phyloP scores from a whole-genome alignment of 2,113 vertebrate genomes.

The Mustela nigripes region DNA sequence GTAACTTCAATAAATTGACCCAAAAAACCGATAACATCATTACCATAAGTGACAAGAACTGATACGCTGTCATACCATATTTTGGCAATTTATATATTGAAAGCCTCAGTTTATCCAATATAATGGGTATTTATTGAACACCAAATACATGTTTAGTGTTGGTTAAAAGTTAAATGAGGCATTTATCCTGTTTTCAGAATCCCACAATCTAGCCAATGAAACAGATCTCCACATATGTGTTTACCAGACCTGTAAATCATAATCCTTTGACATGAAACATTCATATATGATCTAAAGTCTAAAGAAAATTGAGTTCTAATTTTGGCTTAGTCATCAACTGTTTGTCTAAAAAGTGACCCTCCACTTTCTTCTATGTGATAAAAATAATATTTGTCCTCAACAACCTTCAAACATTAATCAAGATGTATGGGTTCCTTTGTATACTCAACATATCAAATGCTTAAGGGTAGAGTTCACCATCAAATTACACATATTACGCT shows the following conservation, averaged over 20 bases:
- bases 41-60: not conserved
- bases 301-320: conserved; percentile 23
- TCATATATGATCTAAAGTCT: not conserved
- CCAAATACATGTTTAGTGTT: not conserved
- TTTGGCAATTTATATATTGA: not conserved
- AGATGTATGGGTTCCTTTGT: not conserved
- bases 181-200: not conserved
- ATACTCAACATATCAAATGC: not conserved
- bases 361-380: not conserved
- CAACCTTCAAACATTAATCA: conserved; percentile 28
- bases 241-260: not conserved
- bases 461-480: conserved; percentile 24
- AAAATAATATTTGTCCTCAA: conserved; percentile 23
- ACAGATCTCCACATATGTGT: not conserved
- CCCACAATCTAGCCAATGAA: not conserved
- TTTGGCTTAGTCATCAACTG: not conserved
- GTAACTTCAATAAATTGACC: not conserved
- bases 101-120: conserved; percentile 34
- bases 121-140: conserved; percentile 32
- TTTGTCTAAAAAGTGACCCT: not conserved
- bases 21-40: not conserved
- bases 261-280: not conserved
- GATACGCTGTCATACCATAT: not conserved
- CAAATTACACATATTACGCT: not conserved
- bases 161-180: not conserved